Percentiles rank a stretch among this genome's conserved stretches.
These are phyloP conservation scores for Spodoptera picta DNA, from an alignment of 2,888 invertebrate genomes.

Conservation along the genomic window DNA sequence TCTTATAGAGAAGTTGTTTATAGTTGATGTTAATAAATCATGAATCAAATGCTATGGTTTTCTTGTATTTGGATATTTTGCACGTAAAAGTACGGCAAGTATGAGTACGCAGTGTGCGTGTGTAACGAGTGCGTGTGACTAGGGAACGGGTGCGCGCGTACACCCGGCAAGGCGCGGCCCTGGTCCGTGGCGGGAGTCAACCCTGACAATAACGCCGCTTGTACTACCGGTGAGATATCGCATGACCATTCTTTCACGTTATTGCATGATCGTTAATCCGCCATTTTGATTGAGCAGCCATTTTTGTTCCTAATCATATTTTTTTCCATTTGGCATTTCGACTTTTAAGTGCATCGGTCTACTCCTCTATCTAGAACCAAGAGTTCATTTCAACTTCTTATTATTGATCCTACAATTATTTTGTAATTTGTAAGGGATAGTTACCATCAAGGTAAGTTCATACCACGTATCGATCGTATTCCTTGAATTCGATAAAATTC, in stretches of 20 bases:
- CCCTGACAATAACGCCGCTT: conserved; percentile 78
- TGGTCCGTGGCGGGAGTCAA: conserved; percentile 87
- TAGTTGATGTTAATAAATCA: too few relatives aligned
- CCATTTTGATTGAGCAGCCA: conserved; percentile 5
- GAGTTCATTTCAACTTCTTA: too few relatives aligned
- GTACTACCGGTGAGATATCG: conserved; percentile 82
- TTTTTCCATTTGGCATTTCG: too few relatives aligned
- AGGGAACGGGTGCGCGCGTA: conserved; percentile 85
- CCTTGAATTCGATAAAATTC: too few relatives aligned
- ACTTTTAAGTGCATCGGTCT: too few relatives aligned
- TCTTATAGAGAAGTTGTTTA: too few relatives aligned
- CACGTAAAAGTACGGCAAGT: conserved; percentile 20
- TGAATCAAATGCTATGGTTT: neutral
- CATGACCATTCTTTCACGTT: conserved; percentile 25
- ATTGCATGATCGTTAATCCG: conserved; percentile 24
- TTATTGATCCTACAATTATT: too few relatives aligned
- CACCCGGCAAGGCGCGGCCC: conserved; percentile 84
- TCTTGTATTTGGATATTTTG: conserved; percentile 30
- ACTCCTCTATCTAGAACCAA: too few relatives aligned
- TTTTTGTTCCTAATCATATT: neutral
- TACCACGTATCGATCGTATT: too few relatives aligned
- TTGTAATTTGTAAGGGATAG: too few relatives aligned
- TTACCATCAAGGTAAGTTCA: too few relatives aligned
- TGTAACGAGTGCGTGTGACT: conserved; percentile 43
- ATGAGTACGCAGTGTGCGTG: conserved; percentile 46